Evolutionary conservation across 1,140 invertebrate genomes (phyloP), one percentile per base, ranked within the genome.

Genomic region (Orchesella cincta): DNA sequence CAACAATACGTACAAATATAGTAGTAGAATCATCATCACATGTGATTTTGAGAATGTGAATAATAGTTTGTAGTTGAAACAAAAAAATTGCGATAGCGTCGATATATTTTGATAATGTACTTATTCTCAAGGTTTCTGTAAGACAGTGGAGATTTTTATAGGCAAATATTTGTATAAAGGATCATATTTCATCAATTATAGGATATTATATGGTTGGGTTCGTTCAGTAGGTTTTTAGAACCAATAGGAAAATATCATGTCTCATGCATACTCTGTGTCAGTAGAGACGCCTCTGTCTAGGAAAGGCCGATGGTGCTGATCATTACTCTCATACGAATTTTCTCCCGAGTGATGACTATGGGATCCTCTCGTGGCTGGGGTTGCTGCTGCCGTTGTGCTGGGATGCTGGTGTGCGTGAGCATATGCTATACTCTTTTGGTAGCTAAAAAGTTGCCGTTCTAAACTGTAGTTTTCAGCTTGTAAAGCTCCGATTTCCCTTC

Each of bases 401-500:
- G 26, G 34, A 36, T 39, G n/a, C 67, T 70, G 26, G 57, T 35
- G 8, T 5, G 62, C 81, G 84, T 82, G 81, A 5, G 91, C 91
- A 78, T 90, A 92, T n/a, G 93, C 92, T 39, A 94, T 89, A 82
- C 91, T 93, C 84, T 93, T 92, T 85, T 95, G 93, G 84, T 94
- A 95, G 84, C 92, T 93, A 87, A 95, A 93, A 46, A 95, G 85
- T 85, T 96, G 93, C 77, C 93, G 88, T 85, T 96, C 94, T 77
- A 96, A 86, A 36, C 90, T 91, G 84, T 93, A 93, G 84, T 96
- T 95, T 85, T 96, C 94, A 5, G 92, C 90, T 84, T 95, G 93
- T 8, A 95, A 87, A 1, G 91, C 91, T 72, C 89, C 88, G 76
- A 96, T 93, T 85, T 96, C 94, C 35, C 92, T 89, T 83, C 92